Conservation (phyloP, 2,797 vertebrate genomes). For the Sebastolobus alascanus region DNA sequence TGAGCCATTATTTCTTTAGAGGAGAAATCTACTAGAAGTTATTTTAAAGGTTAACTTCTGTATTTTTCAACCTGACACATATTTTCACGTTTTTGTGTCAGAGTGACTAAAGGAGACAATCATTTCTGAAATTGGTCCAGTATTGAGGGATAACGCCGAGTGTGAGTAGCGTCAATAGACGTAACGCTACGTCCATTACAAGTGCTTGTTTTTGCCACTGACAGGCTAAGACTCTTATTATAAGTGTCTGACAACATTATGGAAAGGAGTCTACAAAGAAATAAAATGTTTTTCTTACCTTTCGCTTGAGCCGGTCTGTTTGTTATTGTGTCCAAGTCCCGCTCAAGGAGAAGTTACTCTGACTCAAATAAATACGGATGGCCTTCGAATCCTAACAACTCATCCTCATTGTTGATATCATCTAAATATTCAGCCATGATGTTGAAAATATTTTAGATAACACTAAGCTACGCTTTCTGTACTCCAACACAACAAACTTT, state of each 20-base stretch:
- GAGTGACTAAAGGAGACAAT: not conserved
- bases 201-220: too few species aligned
- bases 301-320: too few species aligned
- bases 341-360: too few species aligned
- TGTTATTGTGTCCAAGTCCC: too few species aligned
- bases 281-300: too few species aligned
- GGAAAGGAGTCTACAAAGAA: too few species aligned
- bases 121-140: not conserved
- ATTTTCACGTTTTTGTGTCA: not conserved
- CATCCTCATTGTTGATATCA: not conserved
- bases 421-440: not conserved
- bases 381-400: fast-evolving
- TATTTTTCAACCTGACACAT: not conserved
- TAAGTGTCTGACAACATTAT: too few species aligned
- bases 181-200: not conserved
- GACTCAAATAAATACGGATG: too few species aligned
- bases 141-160: not conserved
- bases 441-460: not conserved
- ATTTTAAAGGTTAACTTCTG: not conserved
- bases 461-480: not conserved
- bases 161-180: not conserved
- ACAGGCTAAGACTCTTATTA: too few species aligned
- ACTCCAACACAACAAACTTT: not conserved
- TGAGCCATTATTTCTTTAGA: not conserved
- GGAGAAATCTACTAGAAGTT: not conserved